Percentiles rank a stretch among this genome's conserved stretches.
These are phyloP conservation scores for Oryzias sinensis DNA, from an alignment of 2,797 vertebrate genomes.

Conservation along the genomic window DNA sequence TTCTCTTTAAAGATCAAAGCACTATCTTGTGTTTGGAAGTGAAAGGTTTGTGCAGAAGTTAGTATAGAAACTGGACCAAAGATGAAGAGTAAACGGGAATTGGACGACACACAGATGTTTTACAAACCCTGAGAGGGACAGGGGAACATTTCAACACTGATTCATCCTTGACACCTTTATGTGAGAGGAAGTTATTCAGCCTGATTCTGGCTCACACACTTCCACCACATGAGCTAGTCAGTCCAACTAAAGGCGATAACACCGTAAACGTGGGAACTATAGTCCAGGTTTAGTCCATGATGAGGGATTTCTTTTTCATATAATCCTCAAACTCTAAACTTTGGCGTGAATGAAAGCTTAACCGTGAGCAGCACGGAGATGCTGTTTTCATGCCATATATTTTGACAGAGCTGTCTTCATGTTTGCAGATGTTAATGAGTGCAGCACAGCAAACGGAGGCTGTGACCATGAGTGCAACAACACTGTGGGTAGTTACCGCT, in stretches of 20 bases:
- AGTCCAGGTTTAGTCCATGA: not conserved
- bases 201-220: conserved; percentile 55
- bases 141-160: conserved; percentile 72
- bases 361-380: conserved; percentile 2
- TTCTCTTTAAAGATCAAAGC: conserved; percentile 29
- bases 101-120: conserved; percentile 22
- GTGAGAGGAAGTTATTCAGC: conserved; percentile 61
- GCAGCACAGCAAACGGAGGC: conserved; percentile 78
- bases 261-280: not conserved
- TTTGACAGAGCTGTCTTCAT: conserved; percentile 23
- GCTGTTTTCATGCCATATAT: conserved; percentile 28
- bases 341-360: not conserved
- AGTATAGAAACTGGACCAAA: conserved; percentile 13
- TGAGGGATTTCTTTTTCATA: not conserved
- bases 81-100: conserved; percentile 13
- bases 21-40: conserved; percentile 8
- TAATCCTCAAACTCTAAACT: not conserved
- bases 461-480: conserved; percentile 91
- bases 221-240: conserved; percentile 60
- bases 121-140: conserved; percentile 17
- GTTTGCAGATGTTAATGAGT: conserved; percentile 90
- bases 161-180: conserved; percentile 70
- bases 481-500: conserved; percentile 88
- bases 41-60: conserved; percentile 5
- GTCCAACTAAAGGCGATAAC: not conserved